Conservation (phyloP, 2,113 vertebrate species). For the Sakesphorus luctuosus region DNA sequence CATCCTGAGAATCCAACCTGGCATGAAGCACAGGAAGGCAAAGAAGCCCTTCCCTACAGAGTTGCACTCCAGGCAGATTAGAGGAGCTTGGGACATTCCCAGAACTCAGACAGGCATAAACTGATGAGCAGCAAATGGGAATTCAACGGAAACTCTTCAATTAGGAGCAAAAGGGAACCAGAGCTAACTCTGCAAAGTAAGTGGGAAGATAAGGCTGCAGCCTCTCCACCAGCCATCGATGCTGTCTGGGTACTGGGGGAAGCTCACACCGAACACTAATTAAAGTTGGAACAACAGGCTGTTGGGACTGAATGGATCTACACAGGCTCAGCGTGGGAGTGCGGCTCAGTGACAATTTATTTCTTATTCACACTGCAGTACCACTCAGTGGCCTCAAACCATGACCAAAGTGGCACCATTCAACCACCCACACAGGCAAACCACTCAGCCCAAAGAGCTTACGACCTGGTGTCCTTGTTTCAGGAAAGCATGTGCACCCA, state of each 20-base stretch:
- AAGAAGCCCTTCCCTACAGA: not conserved
- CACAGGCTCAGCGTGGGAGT: not conserved
- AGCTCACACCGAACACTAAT: not conserved
- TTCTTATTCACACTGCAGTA: conserved; percentile 8
- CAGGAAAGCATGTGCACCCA: not conserved
- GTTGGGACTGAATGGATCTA: conserved; percentile 20
- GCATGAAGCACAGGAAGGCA: not conserved
- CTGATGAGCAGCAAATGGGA: fast-evolving
- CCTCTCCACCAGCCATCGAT: not conserved
- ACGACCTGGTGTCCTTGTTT: not conserved
- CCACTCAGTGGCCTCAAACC: not conserved
- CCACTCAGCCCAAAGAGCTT: not conserved
- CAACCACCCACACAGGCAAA: not conserved
- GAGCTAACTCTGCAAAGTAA: not conserved
- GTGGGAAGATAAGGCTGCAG: not conserved
- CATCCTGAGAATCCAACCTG: fast-evolving
- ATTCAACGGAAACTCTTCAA: not conserved
- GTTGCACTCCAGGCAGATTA: fast-evolving
- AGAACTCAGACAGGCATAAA: not conserved
- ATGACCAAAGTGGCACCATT: not conserved
- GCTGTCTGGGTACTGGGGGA: not conserved
- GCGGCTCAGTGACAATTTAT: not conserved
- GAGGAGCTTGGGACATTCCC: not conserved
- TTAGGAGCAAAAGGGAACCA: not conserved
- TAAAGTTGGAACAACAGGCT: not conserved